Percentiles rank a stretch among this genome's conserved stretches.
These are phyloP conservation scores for Perithous albicinctus DNA, from an alignment of 2,888 invertebrate species.

Conservation along the genomic window DNA sequence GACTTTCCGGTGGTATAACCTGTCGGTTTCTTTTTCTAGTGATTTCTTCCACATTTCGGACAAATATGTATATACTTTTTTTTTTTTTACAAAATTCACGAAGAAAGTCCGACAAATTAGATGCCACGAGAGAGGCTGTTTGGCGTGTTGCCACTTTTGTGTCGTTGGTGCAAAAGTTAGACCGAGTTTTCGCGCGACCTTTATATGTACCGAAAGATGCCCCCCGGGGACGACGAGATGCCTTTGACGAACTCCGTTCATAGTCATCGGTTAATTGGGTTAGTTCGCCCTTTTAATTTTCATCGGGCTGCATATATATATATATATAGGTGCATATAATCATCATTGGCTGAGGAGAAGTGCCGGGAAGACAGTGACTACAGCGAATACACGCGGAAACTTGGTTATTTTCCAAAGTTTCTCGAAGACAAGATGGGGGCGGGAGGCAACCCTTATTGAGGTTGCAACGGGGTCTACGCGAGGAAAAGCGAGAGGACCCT, in stretches of 20 bases:
- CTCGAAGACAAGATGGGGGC: conserved; percentile 35
- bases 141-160: background rate
- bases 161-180: conserved; percentile 31
- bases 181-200: conserved; percentile 23
- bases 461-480: conserved; percentile 16
- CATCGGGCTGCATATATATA: background rate
- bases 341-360: background rate
- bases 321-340: conserved; percentile 25
- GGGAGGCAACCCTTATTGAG: conserved; percentile 54
- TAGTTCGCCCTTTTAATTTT: conserved; percentile 57
- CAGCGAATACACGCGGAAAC: conserved; percentile 52
- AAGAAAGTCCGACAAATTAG: background rate
- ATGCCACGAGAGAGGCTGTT: background rate
- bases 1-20: background rate
- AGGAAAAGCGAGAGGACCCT: conserved; percentile 26
- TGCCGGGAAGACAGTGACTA: conserved; percentile 6
- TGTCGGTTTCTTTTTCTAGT: conserved; percentile 11
- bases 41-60: background rate
- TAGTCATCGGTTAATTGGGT: conserved; percentile 52
- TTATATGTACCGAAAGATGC: conserved; percentile 12
- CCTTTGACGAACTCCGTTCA: conserved; percentile 41
- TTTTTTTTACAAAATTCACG: conserved; percentile 16
- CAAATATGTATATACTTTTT: too few species aligned
- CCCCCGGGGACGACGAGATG: conserved; percentile 23
- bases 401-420: conserved; percentile 52